Percentiles rank a stretch among this genome's conserved stretches.
These are phyloP conservation scores for Dicerorhinus sumatrensis DNA, from an alignment of 2,113 vertebrate species.

Conservation along the genomic window DNA sequence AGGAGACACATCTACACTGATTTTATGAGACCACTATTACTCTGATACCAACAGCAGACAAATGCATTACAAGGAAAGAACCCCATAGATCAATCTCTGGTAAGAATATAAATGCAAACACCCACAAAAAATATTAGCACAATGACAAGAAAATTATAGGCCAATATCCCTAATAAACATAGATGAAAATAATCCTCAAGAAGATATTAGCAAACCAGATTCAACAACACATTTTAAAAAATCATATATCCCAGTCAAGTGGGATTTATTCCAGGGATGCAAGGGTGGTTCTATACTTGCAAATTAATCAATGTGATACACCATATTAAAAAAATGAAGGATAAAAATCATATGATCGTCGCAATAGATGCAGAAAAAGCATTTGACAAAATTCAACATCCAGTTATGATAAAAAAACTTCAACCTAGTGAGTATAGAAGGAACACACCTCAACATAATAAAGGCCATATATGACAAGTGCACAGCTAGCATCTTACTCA, in stretches of 20 bases:
- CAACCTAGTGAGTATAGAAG: too few species aligned
- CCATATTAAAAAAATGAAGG: background rate
- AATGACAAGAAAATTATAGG: too few species aligned
- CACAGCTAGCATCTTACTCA: too few species aligned
- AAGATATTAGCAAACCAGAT: background rate
- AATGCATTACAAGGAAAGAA: background rate
- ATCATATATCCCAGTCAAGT: background rate
- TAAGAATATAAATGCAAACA: background rate
- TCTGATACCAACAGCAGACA: background rate
- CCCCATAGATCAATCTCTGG: background rate
- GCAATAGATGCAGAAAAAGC: background rate
- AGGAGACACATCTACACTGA: background rate
- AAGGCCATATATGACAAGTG: too few species aligned
- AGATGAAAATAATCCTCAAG: too few species aligned
- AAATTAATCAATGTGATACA: background rate
- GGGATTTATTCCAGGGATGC: background rate
- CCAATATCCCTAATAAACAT: too few species aligned
- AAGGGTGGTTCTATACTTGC: background rate
- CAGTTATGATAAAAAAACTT: too few species aligned
- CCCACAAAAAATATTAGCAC: background rate
- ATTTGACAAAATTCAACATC: background rate
- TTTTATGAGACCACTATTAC: background rate
- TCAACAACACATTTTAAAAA: background rate
- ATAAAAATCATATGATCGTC: background rate
- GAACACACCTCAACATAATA: too few species aligned